These are phyloP conservation scores for Gallinago media DNA, from an alignment of 2,113 vertebrate genomes.

Conservation along the genomic window DNA sequence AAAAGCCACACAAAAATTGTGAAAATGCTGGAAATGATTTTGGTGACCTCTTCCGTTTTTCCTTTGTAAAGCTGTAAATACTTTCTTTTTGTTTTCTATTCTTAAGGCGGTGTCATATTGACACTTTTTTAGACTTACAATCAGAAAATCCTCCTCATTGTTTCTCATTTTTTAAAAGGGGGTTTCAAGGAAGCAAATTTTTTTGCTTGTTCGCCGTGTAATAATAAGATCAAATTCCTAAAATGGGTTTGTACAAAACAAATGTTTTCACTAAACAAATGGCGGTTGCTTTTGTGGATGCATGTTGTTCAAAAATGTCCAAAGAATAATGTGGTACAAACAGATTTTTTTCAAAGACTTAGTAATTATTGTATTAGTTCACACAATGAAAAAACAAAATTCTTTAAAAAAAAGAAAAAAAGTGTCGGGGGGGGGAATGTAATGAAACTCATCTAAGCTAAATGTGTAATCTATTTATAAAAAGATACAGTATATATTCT, in stretches of 20 bases:
- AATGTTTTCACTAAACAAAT: slow-evolving; percentile 4
- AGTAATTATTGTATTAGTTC: not conserved
- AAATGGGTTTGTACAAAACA: slow-evolving; percentile 47
- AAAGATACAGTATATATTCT: slow-evolving; percentile 67
- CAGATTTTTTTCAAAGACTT: slow-evolving; percentile 3
- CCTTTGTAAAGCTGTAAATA: slow-evolving; percentile 84
- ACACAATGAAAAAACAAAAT: not conserved
- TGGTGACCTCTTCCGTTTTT: slow-evolving; percentile 55
- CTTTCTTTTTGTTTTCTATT: slow-evolving; percentile 74
- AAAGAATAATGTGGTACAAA: slow-evolving; percentile 53
- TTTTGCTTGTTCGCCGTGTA: slow-evolving; percentile 44
- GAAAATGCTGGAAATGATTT: slow-evolving; percentile 65
- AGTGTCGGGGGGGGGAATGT: not conserved
- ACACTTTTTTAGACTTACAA: slow-evolving; percentile 74
- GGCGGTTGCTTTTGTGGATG: slow-evolving; percentile 46
- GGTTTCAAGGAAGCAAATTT: slow-evolving; percentile 56
- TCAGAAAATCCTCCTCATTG: slow-evolving; percentile 59
- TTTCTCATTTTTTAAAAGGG: slow-evolving; percentile 58
- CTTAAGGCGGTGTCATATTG: slow-evolving; percentile 80
- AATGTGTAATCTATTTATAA: slow-evolving; percentile 76
- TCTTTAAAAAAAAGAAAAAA: not conserved
- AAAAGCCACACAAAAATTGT: not conserved
- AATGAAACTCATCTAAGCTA: slow-evolving; percentile 56
- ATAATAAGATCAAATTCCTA: slow-evolving; percentile 24
- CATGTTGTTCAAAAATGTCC: slow-evolving; percentile 58